Base-by-base conservation (phyloP, 2,113 vertebrate genomes). In the Vireo altiloquus region DNA sequence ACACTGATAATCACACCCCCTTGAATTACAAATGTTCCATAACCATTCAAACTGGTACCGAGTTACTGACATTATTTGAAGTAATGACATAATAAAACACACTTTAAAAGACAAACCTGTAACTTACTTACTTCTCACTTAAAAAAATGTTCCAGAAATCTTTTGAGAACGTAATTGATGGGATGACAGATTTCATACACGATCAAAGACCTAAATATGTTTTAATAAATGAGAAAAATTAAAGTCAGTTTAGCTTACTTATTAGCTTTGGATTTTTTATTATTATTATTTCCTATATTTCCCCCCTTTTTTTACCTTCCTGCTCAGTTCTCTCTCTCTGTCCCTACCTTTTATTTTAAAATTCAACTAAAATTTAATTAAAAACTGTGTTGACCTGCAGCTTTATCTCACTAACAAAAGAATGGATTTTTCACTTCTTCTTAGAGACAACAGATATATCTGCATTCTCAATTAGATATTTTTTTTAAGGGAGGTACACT, bases 1-100 rank as follows among this genome's bases (percentile, higher is more conserved):
- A 97, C 96, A 96, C 84, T 97, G 97, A 97, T 97, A 97, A 98
- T 97, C 97, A 98, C 93, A 97, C 97, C 96, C 97, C 93, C 92
- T 98, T 98, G 97, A 97, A 98, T 98, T 98, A 98, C 96, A 98
- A 98, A 98, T 97, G 97, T 97, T 97, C 97, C 96, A 98, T 98
- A 98, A 97, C 97, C 96, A 97, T 97, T 97, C 97, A 97, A 96
- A 97, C 96, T 94, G 95, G 93, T 97, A 97, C 69, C 33, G 18
- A 97, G 94, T 97, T 96, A 97, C 97, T 97, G 97, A 96, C 95
- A 98, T 98, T 98, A 97, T 97, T 97, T 97, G 96, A 96, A 97
- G 97, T 97, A 97, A 98, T 95, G 97, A 95, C 92, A 97, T 97
- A 97, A 97, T 98, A 98, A 98, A 98, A 97, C 82, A 97, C 89